A percentile compares a stretch with the other conserved stretches of the same genome.
These are phyloP conservation scores for Nyctalus aviator DNA, from an alignment of 2,797 vertebrate genomes.

Conservation along the genomic window DNA sequence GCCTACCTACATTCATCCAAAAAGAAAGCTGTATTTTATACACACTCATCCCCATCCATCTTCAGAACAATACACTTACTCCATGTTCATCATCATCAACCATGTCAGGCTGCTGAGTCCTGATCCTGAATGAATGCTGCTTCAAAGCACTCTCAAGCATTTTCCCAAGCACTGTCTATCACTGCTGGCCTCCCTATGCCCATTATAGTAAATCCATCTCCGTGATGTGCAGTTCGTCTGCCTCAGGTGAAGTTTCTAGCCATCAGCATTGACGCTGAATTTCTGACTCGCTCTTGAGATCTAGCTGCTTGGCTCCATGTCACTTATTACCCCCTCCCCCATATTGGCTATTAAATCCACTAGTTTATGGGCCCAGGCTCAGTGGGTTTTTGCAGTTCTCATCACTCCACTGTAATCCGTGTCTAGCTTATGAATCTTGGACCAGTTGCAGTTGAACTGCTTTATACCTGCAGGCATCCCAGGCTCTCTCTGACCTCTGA, in stretches of 20 bases:
- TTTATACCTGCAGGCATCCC: background rate
- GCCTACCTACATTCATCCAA: conserved; percentile 19
- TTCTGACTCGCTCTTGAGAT: conserved; percentile 34
- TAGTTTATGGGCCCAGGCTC: background rate
- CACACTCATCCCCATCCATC: background rate
- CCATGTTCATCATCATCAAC: conserved; percentile 49
- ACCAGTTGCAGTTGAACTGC: background rate
- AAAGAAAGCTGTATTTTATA: conserved; percentile 44
- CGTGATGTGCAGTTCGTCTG: background rate
- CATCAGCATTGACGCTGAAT: background rate
- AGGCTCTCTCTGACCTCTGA: background rate
- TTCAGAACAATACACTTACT: conserved; percentile 61
- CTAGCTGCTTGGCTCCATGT: conserved; percentile 17
- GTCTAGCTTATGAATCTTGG: background rate
- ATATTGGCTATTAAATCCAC: background rate
- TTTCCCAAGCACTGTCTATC: conserved; percentile 38
- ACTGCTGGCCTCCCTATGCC: background rate
- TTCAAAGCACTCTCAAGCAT: background rate
- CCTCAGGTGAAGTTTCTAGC: background rate
- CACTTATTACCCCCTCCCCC: background rate
- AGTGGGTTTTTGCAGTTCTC: background rate
- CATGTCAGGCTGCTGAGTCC: background rate
- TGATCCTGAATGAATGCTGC: background rate
- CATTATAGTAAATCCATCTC: background rate
- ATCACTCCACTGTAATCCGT: background rate